Evolutionary conservation across 2,797 vertebrate genomes (phyloP), one percentile per base, ranked within the genome.

Genomic region (Peromyscus attwateri): DNA sequence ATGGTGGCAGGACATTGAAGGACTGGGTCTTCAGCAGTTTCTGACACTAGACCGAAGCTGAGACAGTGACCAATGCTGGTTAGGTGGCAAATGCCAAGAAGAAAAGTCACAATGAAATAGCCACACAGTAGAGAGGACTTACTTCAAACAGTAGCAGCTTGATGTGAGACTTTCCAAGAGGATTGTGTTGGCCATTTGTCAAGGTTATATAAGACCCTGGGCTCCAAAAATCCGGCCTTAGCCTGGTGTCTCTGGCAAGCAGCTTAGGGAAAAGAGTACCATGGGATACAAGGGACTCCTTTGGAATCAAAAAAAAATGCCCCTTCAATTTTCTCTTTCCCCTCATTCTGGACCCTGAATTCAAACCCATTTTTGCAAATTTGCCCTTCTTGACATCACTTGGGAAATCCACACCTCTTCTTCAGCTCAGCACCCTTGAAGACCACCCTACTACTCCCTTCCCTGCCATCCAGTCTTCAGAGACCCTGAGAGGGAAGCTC

Each of bases 401-500:
- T 14, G 27, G 57, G 46, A 62, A 31, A 17, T 11, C 12, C 6
- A 1, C 49, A n/a, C 40, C 17, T 23, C 17, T n/a, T 79, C 55
- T 34, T 25, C 9, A 34, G 29, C 68, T 75, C 2, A 9, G 1
- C 2, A 37, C 13, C 11, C 12, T 62, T 29, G n/a, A n/a, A 55
- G 57, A 71, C 49, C n/a, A 66, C 46, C 52, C 19, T 10, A 5
- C 14, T 43, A 1, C 25, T 37, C 21, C 9, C 11, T 66, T 27
- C n/a, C 66, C 66, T 0, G 62, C 1, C 37, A 5, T 85, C 31
- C 9, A 57, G 3, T 14, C 60, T 23, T 34, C 1, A 0, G 57
- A n/a, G 91, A 52, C 87, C 71, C n/a, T 16, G 17, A 37, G 3
- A 62, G 73, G 57, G 10, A 6, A 37, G 10, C 11, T 0, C 4